Conservation (phyloP, 2,888 invertebrate genomes). For the Busseola fusca region DNA sequence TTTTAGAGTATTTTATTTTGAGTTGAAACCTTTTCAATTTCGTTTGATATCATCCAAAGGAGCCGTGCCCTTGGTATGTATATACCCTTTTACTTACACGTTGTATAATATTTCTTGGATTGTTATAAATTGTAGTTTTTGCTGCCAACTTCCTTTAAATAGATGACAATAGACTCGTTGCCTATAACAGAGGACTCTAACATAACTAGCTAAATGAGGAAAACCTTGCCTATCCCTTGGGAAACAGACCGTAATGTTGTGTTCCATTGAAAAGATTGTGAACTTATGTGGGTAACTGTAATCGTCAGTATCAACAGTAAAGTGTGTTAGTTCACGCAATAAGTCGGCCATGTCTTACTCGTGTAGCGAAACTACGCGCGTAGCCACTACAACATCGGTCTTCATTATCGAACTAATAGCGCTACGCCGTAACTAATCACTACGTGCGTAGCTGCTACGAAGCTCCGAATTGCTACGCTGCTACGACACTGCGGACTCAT, state of each 20-base stretch:
- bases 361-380: neutral
- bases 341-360: neutral
- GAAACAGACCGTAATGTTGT: no score
- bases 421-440: constrained; percentile 41
- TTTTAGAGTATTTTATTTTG: no score
- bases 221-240: neutral
- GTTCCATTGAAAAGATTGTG: neutral
- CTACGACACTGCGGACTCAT: neutral
- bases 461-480: constrained; percentile 11
- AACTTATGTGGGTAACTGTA: neutral
- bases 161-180: neutral
- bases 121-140: neutral
- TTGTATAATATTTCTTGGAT: neutral
- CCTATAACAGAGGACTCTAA: neutral
- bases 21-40: no score
- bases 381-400: constrained; percentile 31
- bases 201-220: neutral
- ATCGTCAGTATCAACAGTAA: neutral
- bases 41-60: no score
- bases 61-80: no score
- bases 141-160: neutral
- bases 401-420: constrained; percentile 36
- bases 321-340: neutral
- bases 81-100: no score
- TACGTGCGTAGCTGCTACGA: constrained; percentile 38